Evolutionary conservation across 2,888 invertebrate species (phyloP).

Genomic region (Thecophora atra): DNA sequence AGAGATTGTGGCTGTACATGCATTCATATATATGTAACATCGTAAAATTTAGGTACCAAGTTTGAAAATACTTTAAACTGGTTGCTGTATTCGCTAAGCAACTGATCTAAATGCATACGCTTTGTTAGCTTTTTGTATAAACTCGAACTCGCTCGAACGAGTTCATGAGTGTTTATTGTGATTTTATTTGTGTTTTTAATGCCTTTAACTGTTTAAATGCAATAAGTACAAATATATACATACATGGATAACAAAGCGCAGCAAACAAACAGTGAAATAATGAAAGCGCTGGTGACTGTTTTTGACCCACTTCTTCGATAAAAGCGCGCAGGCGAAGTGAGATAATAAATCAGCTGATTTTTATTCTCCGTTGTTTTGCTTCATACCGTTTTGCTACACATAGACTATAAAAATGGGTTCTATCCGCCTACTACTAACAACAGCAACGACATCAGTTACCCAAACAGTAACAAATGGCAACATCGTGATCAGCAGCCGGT

Average conservation of each 20-base stretch:
- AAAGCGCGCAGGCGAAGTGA: background rate
- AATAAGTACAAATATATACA: too few relatives aligned
- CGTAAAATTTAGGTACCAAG: too few relatives aligned
- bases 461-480: background rate
- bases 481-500: background rate
- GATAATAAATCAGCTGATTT: conserved; percentile 22
- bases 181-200: background rate
- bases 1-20: too few relatives aligned
- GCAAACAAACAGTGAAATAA: background rate
- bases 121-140: background rate
- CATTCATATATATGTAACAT: too few relatives aligned
- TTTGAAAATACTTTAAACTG: too few relatives aligned
- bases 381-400: background rate
- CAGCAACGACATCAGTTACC: background rate
- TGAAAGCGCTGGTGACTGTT: conserved; percentile 1
- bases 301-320: conserved; percentile 22
- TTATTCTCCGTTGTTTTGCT: background rate
- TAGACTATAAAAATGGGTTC: too few relatives aligned
- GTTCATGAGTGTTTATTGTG: background rate
- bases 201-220: conserved; percentile 18
- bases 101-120: background rate
- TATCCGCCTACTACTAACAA: background rate
- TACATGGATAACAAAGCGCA: background rate
- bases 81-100: too few relatives aligned
- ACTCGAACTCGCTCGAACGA: background rate